A percentile compares a stretch with the other conserved stretches of the same genome.
Evolutionary conservation across 2,797 vertebrate species (phyloP).

Genomic region (Alosa sapidissima): DNA sequence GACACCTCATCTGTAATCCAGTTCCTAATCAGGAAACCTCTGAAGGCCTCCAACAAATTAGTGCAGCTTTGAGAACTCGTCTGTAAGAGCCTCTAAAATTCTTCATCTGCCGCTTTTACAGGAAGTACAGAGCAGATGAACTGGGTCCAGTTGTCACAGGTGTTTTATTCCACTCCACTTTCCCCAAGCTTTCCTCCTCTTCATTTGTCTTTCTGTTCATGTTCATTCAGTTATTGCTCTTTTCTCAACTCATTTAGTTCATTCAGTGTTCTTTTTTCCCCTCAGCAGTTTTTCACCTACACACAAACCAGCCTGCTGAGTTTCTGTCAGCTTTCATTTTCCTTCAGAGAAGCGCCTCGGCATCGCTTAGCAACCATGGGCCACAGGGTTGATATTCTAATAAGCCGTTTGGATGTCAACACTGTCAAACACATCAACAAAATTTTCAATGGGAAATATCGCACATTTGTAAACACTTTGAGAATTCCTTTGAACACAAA

Average conservation of each 20-base stretch:
- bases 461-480: neutral
- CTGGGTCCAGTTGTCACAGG: neutral
- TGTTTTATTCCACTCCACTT: neutral
- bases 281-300: neutral
- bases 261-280: neutral
- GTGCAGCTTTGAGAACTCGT: too few species aligned
- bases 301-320: neutral
- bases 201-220: neutral
- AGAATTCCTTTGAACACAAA: neutral
- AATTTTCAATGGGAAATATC: neutral
- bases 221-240: neutral
- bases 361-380: slow-evolving; percentile 8
- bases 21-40: too few species aligned
- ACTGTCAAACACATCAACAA: slow-evolving; percentile 19
- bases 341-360: neutral
- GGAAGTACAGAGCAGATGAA: too few species aligned
- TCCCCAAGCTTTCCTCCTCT: neutral
- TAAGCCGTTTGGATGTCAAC: slow-evolving; percentile 14
- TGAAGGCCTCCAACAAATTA: too few species aligned
- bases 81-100: too few species aligned
- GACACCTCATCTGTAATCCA: too few species aligned
- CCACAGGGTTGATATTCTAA: neutral
- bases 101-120: too few species aligned
- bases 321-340: slow-evolving; percentile 3
- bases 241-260: neutral